Base-by-base conservation (phyloP, 2,797 vertebrate genomes). In the Hafferia zeledoni region DNA sequence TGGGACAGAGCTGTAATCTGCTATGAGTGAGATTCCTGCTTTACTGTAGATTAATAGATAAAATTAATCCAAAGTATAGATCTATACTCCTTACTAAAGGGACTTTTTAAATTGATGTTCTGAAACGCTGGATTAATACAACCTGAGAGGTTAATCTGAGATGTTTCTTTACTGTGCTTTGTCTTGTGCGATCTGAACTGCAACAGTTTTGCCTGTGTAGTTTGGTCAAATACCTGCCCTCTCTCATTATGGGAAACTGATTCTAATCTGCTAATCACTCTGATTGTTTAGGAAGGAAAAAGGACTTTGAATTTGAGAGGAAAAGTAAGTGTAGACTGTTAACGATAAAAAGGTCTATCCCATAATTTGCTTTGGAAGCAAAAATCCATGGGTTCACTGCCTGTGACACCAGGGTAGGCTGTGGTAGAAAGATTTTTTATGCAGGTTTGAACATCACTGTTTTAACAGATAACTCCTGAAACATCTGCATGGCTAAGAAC, bases 51-150 rank as follows among this genome's bases (percentile, higher is more conserved):
- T 77, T 69, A 2, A 57, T 60, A 60, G 37, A 3, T 78, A 57
- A 52, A 83, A 37, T 20, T 18, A 68, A 23, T 76, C 31, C 9
- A 4, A 52, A 70, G 6, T 71, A 18, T 5, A 50, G 33, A 14
- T 31, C 25, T 19, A 2, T 14, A 11, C 13, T 61, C 0, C 0
- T 59, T 46, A 10, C 8, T 31, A 5, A 65, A 57, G 19, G 2
- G 6, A 18, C 2, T 10, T 52, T 43, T 47, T 39, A 63, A 50
- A 71, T 6, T 27, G 15, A 10, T 35, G 13, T 23, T 59, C 18
- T 70, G 35, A 69, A 91, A 52, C 50, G 17, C 8, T 75, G 18
- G 7, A 35, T 82, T 23, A 15, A 0, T 50, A 6, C 69, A 2
- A 23, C 13, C 13, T 37, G 39, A 56, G 63, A 27, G 10, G 12